Percentiles rank a stretch among this genome's conserved stretches.
phyloP scores from a whole-genome alignment of 2,888 invertebrate genomes.

The Gryllus longicercus region DNA sequence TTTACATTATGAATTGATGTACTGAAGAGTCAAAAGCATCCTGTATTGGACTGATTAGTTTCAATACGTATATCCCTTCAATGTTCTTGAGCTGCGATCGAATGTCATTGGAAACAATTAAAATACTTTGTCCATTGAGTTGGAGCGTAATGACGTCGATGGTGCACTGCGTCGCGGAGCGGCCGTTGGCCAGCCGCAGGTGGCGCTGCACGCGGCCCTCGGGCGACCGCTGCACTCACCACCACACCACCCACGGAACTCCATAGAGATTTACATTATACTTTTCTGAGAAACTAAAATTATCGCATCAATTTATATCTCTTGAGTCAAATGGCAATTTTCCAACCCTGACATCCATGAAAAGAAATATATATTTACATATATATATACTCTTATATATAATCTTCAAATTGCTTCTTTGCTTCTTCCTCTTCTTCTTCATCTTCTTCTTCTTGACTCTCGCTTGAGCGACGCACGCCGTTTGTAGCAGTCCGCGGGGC shows the following conservation, averaged over 20 bases:
- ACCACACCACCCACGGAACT: background rate
- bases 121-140: background rate
- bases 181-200: too few relatives aligned
- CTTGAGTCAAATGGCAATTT: background rate
- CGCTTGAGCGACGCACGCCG: too few relatives aligned
- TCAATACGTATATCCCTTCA: conserved; percentile 17
- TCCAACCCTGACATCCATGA: conserved; percentile 10
- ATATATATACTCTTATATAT: conserved; percentile 1
- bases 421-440: too few relatives aligned
- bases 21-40: conserved; percentile 6
- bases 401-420: background rate
- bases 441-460: too few relatives aligned
- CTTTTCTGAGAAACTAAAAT: conserved; percentile 3
- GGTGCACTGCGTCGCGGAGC: background rate
- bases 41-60: conserved; percentile 17
- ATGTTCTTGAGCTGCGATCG: conserved; percentile 17
- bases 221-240: background rate
- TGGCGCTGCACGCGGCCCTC: too few relatives aligned
- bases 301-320: conserved; percentile 2
- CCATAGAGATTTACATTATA: background rate
- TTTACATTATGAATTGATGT: conserved; percentile 17
- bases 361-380: conserved; percentile 17
- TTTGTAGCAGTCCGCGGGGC: too few relatives aligned
- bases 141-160: background rate
- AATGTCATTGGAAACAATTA: conserved; percentile 17